Evolutionary conservation across 2,113 vertebrate genomes (phyloP).

Genomic region (Oriolus oriolus): DNA sequence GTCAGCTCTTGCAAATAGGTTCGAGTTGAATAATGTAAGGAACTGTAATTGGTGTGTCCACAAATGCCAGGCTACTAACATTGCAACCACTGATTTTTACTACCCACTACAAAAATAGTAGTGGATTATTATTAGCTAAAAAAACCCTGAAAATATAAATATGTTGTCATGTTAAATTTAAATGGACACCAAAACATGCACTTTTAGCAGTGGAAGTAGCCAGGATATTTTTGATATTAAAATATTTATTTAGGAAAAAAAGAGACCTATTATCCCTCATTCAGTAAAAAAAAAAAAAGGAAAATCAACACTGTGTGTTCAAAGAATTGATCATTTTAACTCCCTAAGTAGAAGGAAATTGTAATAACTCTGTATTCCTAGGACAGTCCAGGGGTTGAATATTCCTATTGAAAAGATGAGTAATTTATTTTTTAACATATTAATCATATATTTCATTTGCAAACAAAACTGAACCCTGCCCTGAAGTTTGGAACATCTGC

Average conservation of each 20-base stretch:
- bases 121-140: background rate
- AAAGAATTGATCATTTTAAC: background rate
- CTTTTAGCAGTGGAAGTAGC: background rate
- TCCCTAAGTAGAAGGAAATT: background rate
- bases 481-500: conserved; percentile 27
- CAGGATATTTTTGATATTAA: background rate
- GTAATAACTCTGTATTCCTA: background rate
- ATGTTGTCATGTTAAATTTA: background rate
- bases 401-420: background rate
- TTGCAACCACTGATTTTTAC: background rate
- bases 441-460: background rate
- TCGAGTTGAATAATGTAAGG: background rate
- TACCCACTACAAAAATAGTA: background rate
- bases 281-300: background rate
- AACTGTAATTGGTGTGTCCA: background rate
- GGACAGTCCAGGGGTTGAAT: background rate
- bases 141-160: background rate
- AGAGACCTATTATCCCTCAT: background rate
- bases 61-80: background rate
- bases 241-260: background rate
- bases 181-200: background rate
- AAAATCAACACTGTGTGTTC: background rate
- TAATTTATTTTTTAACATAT: background rate
- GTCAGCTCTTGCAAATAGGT: background rate
- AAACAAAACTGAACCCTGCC: background rate